Evolutionary conservation across 2,888 invertebrate species (phyloP), one percentile per base, ranked within the genome.

Genomic region (Drosophila multiciliata): DNA sequence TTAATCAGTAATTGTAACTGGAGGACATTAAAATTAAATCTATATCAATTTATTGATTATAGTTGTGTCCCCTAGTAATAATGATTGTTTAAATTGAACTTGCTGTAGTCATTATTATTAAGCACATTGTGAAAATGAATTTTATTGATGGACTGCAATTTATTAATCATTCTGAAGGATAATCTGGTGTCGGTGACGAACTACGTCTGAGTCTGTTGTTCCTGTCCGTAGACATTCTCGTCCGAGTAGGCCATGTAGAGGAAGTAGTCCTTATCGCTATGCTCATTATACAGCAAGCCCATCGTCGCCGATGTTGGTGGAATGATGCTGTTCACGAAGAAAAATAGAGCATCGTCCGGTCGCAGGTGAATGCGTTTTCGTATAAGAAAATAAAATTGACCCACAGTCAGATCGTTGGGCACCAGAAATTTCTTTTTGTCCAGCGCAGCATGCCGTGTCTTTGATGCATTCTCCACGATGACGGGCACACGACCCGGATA

Each of bases 181-280:
- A 35, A 45, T 35, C 38, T 55, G 6, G 5, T 17, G 7, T 23
- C 11, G 23, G 29, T 35, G 6, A 20, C 12, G n/a, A 49, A 23
- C 33, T 62, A 49, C 23, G 4, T 29, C 26, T 55, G 61, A 12
- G 49, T 15, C 23, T 45, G 38, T 26, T 65, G 67, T 32, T 82
- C 55, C 29, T 58, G 52, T 0, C 99, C 99, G 93, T 99, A 99
- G 55, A 99, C 99, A 94, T 98, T 99, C 94, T 99, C 99, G 93
- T 99, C 99, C 87, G 99, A 99, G 95, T 99, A 99, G 82, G 99
- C 99, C 94, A 99, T 98, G 94, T 99, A 99, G 82, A 99, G 95
- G 94, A 99, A 99, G 94, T 98, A 98, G 92, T 99, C 99, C 94
- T 99, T 99, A 93, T 99, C 99, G 90, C 99, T 99, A 92, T 99